Evolutionary conservation across 2,888 invertebrate species (phyloP), one percentile per base, ranked within the genome.

Genomic region (Scrobipalpa costella): DNA sequence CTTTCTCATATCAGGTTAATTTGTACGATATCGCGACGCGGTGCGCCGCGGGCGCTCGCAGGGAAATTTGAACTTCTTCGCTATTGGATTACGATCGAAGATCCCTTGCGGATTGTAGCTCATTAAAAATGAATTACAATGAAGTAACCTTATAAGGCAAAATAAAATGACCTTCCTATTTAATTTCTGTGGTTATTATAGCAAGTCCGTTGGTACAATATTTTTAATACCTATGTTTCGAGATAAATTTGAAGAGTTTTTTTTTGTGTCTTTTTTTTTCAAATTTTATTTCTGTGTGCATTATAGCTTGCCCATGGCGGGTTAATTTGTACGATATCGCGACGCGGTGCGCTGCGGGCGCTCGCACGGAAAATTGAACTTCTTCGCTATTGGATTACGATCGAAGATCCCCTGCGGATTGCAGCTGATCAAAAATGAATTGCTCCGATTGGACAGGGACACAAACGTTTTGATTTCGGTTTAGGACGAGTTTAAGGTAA

Each of bases 281-380:
- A 19, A 7, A 21, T 1, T 27, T 44, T 15, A 58, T 38, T 9
- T 58, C 19, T 44, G 71, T 57, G 64, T 60, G 73, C 82, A 85
- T 69, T 87, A 79, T 84, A 67, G 83, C 78, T 44, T 65, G 34
- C 79, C 61, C 65, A n/a, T 9, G 64, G 71, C 70, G 79, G 83
- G 88, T 88, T 90, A 88, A 88, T 88, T 88, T 86, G 83, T 83
- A 73, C 80, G 83, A 82, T 85, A 85, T 83, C 84, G 80, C 73
- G 74, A 76, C 75, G 73, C 77, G 73, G 76, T 73, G 72, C 71
- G 74, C 76, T 71, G 76, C 69, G 80, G 73, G 86, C 85, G 84
- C 82, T 86, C 85, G 80, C 78, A 88, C 84, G 86, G 86, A 88
- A 90, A 90, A 90, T 90, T 90, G 88, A 82, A 76, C 85, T 84